These are phyloP conservation scores for Sussaba pulchella DNA, from an alignment of 2,888 invertebrate species.

Conservation along the genomic window DNA sequence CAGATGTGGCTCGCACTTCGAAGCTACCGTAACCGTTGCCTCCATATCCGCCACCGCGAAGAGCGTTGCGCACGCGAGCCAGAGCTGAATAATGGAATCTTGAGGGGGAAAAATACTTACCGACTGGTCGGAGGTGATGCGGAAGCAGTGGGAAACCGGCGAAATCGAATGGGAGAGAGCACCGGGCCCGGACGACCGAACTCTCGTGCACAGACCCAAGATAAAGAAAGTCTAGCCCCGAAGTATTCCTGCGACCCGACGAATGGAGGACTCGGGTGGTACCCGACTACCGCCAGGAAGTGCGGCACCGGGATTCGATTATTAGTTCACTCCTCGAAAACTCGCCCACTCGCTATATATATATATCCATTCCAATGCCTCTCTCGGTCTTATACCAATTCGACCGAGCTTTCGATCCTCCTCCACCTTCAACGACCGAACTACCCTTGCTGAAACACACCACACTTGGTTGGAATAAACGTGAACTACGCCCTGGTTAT, in stretches of 20 bases:
- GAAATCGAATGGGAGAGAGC: background rate
- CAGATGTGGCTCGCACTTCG: constrained; percentile 54
- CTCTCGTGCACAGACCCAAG: constrained; percentile 31
- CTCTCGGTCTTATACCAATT: constrained; percentile 8
- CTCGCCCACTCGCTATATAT: constrained; percentile 35
- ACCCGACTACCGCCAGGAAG: constrained; percentile 36
- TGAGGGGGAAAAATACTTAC: constrained; percentile 49
- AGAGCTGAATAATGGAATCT: constrained; percentile 55
- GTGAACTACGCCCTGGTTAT: constrained; percentile 1
- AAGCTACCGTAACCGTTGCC: constrained; percentile 10
- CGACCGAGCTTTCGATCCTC: background rate
- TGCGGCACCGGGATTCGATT: constrained; percentile 72
- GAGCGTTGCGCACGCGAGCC: background rate
- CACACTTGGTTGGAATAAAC: constrained; percentile 4
- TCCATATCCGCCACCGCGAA: background rate
- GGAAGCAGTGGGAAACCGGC: background rate
- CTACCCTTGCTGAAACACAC: constrained; percentile 8
- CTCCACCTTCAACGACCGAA: constrained; percentile 8
- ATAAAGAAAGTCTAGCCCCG: constrained; percentile 54
- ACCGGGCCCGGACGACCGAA: constrained; percentile 35
- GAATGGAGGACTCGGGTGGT: constrained; percentile 58
- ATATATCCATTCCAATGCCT: constrained; percentile 5
- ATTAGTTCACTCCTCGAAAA: constrained; percentile 74
- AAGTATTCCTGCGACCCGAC: constrained; percentile 66
- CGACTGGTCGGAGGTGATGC: constrained; percentile 15